Evolutionary conservation across 2,888 invertebrate species (phyloP), one percentile per base, ranked within the genome.

Genomic region (Argyresthia albistria): DNA sequence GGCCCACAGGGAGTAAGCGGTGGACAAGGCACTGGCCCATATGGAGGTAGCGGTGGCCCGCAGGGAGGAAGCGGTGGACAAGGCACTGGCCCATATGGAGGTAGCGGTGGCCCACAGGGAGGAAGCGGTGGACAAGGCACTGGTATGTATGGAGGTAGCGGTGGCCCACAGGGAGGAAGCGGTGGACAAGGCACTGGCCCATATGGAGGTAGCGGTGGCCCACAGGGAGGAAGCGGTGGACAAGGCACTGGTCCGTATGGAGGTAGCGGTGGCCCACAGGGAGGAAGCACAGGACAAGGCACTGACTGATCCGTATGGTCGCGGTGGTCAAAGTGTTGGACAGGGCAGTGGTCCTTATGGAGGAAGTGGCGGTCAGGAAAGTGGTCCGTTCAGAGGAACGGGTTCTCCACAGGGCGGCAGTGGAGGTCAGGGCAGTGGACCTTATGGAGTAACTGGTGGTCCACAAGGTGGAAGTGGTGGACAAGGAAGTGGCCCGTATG

Each of bases 261-360:
- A 35, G 8, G 11, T 11, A 25, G n/a, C 11, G 46, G 46, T 11
- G 11, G 25, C 7, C 8, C 15, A 9, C 46, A 15, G 25, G 46
- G 46, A 14, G 46, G 46, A n/a, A n/a, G n/a, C n/a, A n/a, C n/a
- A n/a, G n/a, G n/a, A n/a, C n/a, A n/a, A n/a, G n/a, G n/a, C n/a
- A n/a, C n/a, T n/a, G n/a, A n/a, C n/a, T n/a, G n/a, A n/a, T n/a
- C n/a, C n/a, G n/a, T n/a, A n/a, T n/a, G n/a, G n/a, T n/a, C n/a
- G n/a, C n/a, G n/a, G n/a, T n/a, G n/a, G n/a, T n/a, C 60, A 55
- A 4, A 46, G 42, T 36, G 53, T 58, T n/a, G n/a, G n/a, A n/a
- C n/a, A n/a, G n/a, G n/a, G 45, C 35, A 45, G 62, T 55, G 54
- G 58, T 10, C n/a, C 25, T 7, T 36, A 36, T 7, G 52, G 25